Evolutionary conservation across 2,113 vertebrate genomes (phyloP).

Genomic region (Spheniscus mendiculus): DNA sequence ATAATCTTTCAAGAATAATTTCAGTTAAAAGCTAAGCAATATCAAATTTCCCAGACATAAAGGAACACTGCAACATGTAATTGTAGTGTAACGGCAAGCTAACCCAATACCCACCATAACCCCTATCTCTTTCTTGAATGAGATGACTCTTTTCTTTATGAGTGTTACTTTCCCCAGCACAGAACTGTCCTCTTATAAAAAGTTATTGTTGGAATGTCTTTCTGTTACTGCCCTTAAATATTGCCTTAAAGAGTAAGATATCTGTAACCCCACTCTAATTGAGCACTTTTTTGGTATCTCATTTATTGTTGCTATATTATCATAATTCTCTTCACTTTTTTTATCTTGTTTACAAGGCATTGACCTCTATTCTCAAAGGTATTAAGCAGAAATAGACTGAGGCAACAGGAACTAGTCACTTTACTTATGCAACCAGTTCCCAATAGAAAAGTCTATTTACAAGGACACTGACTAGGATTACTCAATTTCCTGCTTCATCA

Average conservation of each 20-base stretch:
- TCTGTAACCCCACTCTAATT: not conserved
- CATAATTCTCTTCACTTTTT: not conserved
- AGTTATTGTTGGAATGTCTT: not conserved
- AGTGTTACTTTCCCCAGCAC: not conserved
- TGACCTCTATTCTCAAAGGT: not conserved
- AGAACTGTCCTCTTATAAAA: not conserved
- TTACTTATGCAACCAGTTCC: not conserved
- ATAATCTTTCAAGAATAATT: not conserved
- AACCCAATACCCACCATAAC: not conserved
- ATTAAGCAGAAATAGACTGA: not conserved
- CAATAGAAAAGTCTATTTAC: not conserved
- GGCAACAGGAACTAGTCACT: not conserved
- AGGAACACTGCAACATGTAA: not conserved
- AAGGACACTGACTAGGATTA: not conserved
- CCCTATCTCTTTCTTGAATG: not conserved
- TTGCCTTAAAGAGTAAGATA: not conserved
- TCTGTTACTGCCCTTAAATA: not conserved
- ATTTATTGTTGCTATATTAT: not conserved
- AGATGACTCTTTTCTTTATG: not conserved
- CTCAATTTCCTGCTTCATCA: slow-evolving; percentile 49
- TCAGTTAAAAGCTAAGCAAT: not conserved
- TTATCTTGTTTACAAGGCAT: not conserved
- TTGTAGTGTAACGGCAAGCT: rapidly evolving
- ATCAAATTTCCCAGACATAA: not conserved
- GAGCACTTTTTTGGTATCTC: not conserved